Base-by-base conservation (phyloP, 1,140 invertebrate species). In the Drosophila guanche region DNA sequence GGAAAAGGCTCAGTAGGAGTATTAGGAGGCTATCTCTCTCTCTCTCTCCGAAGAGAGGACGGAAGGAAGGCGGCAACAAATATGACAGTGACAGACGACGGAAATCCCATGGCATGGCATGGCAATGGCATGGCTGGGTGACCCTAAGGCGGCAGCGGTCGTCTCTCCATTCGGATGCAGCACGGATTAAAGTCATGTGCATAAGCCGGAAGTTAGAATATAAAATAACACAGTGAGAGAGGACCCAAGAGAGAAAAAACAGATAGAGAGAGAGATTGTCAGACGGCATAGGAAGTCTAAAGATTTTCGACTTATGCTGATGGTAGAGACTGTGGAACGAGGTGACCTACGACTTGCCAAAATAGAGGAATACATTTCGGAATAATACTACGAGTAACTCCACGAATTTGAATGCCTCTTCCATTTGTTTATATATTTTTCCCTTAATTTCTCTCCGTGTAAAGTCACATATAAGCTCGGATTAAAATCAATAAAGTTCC, bases 171-270 rank as follows among this genome's bases (percentile, higher is more conserved):
- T 63, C 80, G 80, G 81, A 74, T 86, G 63, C 73, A 75, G 69
- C 45, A 20, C 74, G 65, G 81, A 73, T 86, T 86, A 86, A 88
- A 86, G 81, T 81, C 83, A 88, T 86, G 83, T 86, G 81, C 81
- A 86, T 85, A 85, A 85, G 78, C 83, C 78, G 83, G 83, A 86
- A 86, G 78, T 79, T 68, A 83, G 74, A 74, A 86, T 88, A 86
- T 78, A 78, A 88, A 86, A 88, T 86, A 86, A 88, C 71, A 80
- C 79, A 85, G 69, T 76, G 62, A 71, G 66, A 55, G 42, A 50
- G 61, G 16, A 37, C 33, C 10, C 10, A 10, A 10, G 25, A 43
- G 47, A 12, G 33, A 12, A 43, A 33, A 29, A 23, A 22, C n/a
- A n/a, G 3, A 23, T 2, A 53, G 12, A 55, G 16, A 12, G 16